Conservation (phyloP, 2,888 invertebrate species). For the Drosophila differens region DNA sequence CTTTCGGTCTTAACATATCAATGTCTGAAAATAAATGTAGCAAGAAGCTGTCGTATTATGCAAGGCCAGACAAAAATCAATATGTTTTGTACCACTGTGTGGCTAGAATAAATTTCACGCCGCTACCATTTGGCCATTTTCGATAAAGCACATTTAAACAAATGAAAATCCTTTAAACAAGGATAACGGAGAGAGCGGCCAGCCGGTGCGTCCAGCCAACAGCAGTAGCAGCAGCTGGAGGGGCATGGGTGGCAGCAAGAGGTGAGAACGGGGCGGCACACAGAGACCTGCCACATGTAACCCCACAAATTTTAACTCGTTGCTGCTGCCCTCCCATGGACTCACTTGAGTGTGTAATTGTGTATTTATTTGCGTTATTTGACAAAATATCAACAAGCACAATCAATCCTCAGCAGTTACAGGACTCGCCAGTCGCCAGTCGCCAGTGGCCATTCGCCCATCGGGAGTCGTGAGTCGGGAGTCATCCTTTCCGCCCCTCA, state of each 20-base stretch:
- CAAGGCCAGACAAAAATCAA: background rate
- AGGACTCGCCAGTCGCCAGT: conserved; percentile 46
- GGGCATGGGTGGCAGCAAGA: background rate
- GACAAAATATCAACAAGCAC: conserved; percentile 84
- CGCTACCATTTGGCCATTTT: conserved; percentile 71
- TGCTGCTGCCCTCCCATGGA: conserved; percentile 33
- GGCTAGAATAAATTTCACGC: conserved; percentile 49
- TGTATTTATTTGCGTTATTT: conserved; percentile 84
- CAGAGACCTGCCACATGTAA: conserved; percentile 48
- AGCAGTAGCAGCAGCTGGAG: background rate
- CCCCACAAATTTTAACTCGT: conserved; percentile 55
- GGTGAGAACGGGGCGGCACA: background rate
- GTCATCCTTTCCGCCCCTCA: conserved; percentile 1
- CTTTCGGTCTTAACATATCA: rapidly evolving
- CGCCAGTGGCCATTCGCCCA: too few relatives aligned
- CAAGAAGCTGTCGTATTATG: too few relatives aligned
- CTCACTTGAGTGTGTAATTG: conserved; percentile 85
- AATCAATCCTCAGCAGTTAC: conserved; percentile 77
- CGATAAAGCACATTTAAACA: conserved; percentile 81
- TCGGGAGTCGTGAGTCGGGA: conserved; percentile 40
- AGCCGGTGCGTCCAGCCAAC: conserved; percentile 2
- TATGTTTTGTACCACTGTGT: conserved; percentile 46
- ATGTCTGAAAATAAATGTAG: background rate
- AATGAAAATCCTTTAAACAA: conserved; percentile 81
- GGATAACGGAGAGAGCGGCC: conserved; percentile 55